Evolutionary conservation across 2,797 vertebrate species (phyloP), one percentile per base, ranked within the genome.

Genomic region (Sciurus carolinensis): DNA sequence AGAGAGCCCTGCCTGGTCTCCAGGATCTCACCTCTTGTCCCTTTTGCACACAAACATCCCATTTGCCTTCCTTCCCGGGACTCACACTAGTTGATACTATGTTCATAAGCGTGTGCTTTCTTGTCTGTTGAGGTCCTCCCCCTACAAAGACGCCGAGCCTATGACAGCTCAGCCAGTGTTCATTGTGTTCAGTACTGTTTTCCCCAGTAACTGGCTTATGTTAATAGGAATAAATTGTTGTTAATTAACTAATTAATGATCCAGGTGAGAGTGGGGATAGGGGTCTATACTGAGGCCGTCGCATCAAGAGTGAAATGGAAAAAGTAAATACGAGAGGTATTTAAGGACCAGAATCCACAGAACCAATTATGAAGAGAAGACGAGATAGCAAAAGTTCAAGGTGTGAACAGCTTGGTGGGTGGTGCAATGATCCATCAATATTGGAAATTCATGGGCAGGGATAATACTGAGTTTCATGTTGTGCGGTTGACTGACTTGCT

Each of bases 221-320:
- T 54, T 57, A 91, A 93, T 90, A 90, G 50, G 73, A 95, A 96
- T 89, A 96, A 95, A 93, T 69, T 84, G 85, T 69, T 95, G 81
- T 67, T 92, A 83, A 97, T 92, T 93, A 96, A 87, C 72, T 87
- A 69, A 86, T 80, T 94, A 96, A 95, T 90, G 92, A 91, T 76
- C 83, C 82, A 91, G 82, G 69, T 39, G 75, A 95, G 80, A 89
- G 84, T 87, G 69, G 20, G 54, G 72, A 81, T 26, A 83, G 83
- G 69, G 12, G 52, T 83, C 57, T 75, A 76, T 84, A 92, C 33
- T 57, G 86, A 94, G 14, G 20, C 12, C 57, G 57, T 72, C 76
- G 81, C 87, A 90, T 39, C 3, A 28, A 84, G 50, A 95, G 33
- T 83, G 24, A 81, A 83, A 76, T 54, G 52, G 42, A 80, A 36